Base-by-base conservation (phyloP, 2,797 vertebrate genomes). In the Holocentrus rufus region DNA sequence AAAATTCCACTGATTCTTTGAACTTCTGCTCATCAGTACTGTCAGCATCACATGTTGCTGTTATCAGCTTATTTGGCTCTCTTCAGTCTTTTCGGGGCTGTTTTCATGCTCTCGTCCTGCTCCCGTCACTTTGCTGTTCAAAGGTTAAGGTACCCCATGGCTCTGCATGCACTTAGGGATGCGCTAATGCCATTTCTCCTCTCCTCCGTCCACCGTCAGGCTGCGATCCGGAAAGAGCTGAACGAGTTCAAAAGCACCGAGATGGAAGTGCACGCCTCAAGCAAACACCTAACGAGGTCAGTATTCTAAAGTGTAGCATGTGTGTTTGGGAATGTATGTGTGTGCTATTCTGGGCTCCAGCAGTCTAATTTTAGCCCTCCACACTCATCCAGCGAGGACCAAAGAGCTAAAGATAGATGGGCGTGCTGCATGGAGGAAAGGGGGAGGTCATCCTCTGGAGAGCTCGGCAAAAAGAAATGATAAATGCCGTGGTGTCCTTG, bases 171-270 rank as follows among this genome's bases (percentile, higher is more conserved):
- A 81, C 75, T 75, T 74, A 60, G 42, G 20, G 72, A 88, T 57
- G 60, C 61, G 62, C 74, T 89, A 72, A 90, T 59, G 49, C 15
- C 44, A 25, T 72, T 70, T 62, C 52, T 80, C 23, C 49, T 30
- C 36, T 65, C 55, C 61, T 31, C 47, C 20, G 34, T 5, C 34
- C 50, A 34, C n/a, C 62, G 18, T 53, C 90, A 99, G 98, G 98
- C 98, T 79, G 98, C 98, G 13, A 99, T 99, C 89, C 95, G 98
- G 64, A 99, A 99, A 88, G 98, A 99, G 89, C 94, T 99, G 80
- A 99, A 99, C n/a, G 98, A 99, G 82, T 99, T 99, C 94, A 99
- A 99, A 91, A 99, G 98, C 86, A 99, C 98, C 0, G 98, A 99
- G 91, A 99, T 99, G 98, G 97, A 99, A 91, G 98, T 99, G 62